Percentiles rank a stretch among this genome's conserved stretches.
phyloP scores from a whole-genome alignment of 2,113 vertebrate species.

The Canis aureus region DNA sequence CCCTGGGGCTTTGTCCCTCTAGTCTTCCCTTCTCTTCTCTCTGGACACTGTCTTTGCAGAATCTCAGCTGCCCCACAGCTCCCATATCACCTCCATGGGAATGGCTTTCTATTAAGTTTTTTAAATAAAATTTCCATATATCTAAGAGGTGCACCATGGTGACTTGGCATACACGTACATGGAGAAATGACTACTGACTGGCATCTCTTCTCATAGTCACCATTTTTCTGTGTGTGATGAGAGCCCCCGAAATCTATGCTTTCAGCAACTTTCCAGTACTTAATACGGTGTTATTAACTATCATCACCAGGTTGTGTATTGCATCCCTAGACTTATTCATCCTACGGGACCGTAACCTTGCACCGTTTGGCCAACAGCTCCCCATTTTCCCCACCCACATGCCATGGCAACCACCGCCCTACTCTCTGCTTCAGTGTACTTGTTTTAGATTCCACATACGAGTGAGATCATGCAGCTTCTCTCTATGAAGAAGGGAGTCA shows the following conservation, averaged over 20 bases:
- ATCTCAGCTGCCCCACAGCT: neutral
- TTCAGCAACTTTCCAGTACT: neutral
- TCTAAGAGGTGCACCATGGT: neutral
- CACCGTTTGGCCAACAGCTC: neutral
- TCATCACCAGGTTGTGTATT: neutral
- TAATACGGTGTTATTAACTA: neutral
- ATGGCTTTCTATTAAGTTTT: neutral
- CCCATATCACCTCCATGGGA: neutral
- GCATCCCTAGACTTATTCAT: neutral
- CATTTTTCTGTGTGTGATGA: neutral
- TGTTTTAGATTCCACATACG: neutral
- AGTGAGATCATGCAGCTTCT: neutral
- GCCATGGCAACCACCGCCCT: too few species aligned
- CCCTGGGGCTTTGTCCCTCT: neutral
- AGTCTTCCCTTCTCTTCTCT: neutral
- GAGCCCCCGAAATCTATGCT: neutral
- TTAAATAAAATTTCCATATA: neutral
- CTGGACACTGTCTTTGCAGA: neutral
- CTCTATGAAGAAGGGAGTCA: conserved; percentile 10
- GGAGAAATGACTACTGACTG: neutral
- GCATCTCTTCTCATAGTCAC: neutral
- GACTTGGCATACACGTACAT: neutral
- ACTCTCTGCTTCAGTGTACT: neutral
- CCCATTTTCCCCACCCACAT: too few species aligned
- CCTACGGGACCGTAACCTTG: neutral